Base-by-base conservation (phyloP, 2,797 vertebrate genomes). In the Sebastes wilsoni region DNA sequence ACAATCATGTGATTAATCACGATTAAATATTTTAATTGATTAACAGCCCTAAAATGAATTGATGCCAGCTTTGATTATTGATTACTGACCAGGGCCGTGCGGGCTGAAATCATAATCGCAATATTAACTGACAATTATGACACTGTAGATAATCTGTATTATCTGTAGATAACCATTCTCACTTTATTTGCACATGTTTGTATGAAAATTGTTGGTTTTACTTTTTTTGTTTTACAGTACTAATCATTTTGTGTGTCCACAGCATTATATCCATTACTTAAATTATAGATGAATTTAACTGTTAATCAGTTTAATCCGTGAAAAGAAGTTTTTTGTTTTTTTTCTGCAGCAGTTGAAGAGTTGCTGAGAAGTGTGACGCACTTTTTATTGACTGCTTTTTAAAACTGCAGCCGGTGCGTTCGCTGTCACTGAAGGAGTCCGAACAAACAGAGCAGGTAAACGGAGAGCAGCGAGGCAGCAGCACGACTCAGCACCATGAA, bases 381-480 rank as follows among this genome's bases (percentile, higher is more conserved):
- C 22, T 62, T 58, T 59, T 30, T 16, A 66, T 52, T 13, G 54
- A 56, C 20, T 42, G 18, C 16, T 20, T 5, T 22, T 65, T 20
- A 30, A 30, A 71, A 34, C 9, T 74, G 75, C 52, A 60, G 58
- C 13, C 52, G 30, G 8, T 66, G 70, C 4, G 54, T 72, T 82
- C n/a, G 4, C 32, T 36, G 67, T 27, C 54, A 14, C 59, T 9
- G 49, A 14, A 23, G 6, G 10, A 58, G 66, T 34, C 18, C 1
- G 22, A 32, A 60, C 62, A 27, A 67, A 60, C 20, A 2, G 61
- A 74, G 75, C 65, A 83, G 75, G 75, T 83, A 58, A 85, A 66
- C 32, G 32, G 28, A 75, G 75, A 60, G 77, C 77, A 79, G 70
- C 65, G 54, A 56, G 36, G 72, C 82, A 56, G 77, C 77, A 76